Evolutionary conservation across 2,888 invertebrate species (phyloP).

Genomic region (Campoplex capitator): DNA sequence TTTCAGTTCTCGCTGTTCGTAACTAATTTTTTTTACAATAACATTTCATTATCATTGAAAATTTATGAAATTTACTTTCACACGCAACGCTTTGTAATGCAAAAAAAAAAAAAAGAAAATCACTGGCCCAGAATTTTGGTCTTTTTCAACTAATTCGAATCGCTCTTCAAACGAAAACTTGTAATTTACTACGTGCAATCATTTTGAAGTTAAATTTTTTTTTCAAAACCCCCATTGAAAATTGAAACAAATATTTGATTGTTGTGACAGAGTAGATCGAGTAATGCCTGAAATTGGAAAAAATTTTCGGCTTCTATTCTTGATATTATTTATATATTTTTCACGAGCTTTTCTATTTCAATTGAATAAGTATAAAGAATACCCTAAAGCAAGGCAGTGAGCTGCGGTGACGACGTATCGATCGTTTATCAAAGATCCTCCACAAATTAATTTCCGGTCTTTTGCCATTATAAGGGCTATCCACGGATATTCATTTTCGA

Average conservation of each 20-base stretch:
- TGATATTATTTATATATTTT: not conserved
- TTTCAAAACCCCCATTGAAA: too few species aligned
- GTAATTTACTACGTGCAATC: too few species aligned
- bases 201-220: too few species aligned
- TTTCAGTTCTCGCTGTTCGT: conserved; percentile 73
- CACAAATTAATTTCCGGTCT: conserved; percentile 85
- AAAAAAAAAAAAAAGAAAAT: not conserved
- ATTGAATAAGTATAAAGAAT: conserved; percentile 38
- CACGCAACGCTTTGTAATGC: not conserved
- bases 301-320: not conserved
- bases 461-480: conserved; percentile 85
- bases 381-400: conserved; percentile 86
- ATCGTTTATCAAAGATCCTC: conserved; percentile 86
- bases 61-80: not conserved
- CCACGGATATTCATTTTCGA: conserved; percentile 86
- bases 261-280: not conserved
- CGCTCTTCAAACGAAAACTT: too few species aligned
- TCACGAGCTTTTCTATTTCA: not conserved
- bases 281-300: not conserved
- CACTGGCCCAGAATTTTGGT: not conserved
- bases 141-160: not conserved
- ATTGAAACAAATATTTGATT: too few species aligned
- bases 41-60: not conserved
- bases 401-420: conserved; percentile 86
- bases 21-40: conserved; percentile 72